These are phyloP conservation scores for Hipparchia sbordonii DNA, from an alignment of 2,888 invertebrate species.

Conservation along the genomic window DNA sequence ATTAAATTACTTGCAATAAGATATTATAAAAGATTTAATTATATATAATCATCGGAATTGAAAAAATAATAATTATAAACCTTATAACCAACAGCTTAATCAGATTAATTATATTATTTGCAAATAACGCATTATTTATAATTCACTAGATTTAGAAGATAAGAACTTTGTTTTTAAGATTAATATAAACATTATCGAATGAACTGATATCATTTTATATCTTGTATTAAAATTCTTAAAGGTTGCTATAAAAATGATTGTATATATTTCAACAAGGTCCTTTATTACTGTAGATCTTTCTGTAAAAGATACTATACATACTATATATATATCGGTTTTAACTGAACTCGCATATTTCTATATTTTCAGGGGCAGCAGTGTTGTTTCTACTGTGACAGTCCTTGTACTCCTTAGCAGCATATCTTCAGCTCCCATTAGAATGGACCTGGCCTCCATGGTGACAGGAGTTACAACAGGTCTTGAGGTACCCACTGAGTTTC, in stretches of 20 bases:
- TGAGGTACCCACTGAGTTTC: constrained; percentile 65
- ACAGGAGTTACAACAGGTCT: constrained; percentile 69
- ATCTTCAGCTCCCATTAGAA: constrained; percentile 57
- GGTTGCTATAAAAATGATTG: too few relatives aligned
- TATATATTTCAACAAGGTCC: too few relatives aligned
- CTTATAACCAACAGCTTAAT: not conserved
- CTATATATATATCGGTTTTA: not conserved
- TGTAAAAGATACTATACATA: too few relatives aligned
- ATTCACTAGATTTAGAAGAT: not conserved
- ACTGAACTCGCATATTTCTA: not conserved
- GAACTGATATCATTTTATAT: not conserved
- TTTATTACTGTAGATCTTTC: too few relatives aligned
- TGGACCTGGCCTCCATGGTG: constrained; percentile 52
- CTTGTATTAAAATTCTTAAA: too few relatives aligned
- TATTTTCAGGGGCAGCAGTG: constrained; percentile 57
- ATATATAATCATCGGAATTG: not conserved
- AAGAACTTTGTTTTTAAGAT: not conserved
- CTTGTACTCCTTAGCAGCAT: constrained; percentile 48
- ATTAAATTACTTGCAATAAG: not conserved
- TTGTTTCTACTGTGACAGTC: constrained; percentile 47
- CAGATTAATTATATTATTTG: not conserved
- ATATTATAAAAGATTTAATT: not conserved
- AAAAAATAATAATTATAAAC: not conserved
- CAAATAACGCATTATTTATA: constrained; percentile 1
- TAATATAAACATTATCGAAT: not conserved